Evolutionary conservation across 2,797 vertebrate genomes (phyloP), one percentile per base, ranked within the genome.

Genomic region (Phaenicophaeus curvirostris): DNA sequence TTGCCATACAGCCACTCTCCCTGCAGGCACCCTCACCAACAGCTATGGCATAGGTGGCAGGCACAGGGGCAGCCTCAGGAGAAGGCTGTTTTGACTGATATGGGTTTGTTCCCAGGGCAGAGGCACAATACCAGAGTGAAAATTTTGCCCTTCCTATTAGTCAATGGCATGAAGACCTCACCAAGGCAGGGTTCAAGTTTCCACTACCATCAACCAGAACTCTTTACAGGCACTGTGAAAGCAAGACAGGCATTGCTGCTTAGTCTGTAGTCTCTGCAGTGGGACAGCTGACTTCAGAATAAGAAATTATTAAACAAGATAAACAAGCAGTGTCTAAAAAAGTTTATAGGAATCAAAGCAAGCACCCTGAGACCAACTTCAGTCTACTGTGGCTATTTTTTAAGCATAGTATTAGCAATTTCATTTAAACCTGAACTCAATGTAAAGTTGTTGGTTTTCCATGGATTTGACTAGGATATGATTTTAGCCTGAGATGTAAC

Each of bases 131-230:
- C 44, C 73, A 39, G n/a, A 42, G 16, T 1, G 4, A 72, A 88
- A 62, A 11, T 19, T 65, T 8, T 72, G 16, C 30, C 54, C 16
- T 58, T 58, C 20, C 18, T n/a, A 28, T 4, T 9, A 61, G 51
- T 39, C 16, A 27, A 19, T 4, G 15, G 41, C 61, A 74, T 0
- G 2, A 74, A 80, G 28, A 31, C 3, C 12, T 68, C 0, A 1
- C 54, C 39, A 53, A 79, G 25, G 42, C 37, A 53, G 59, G 15
- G 51, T 72, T 28, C 37, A 42, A 8, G 6, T 59, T 90, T 51
- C 63, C 39, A 23, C 14, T 15, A 2, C 17, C 27, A 57, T 31
- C 53, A 59, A 23, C 23, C 30, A 85, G 55, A 87, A 76, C 14
- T 18, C 51, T 50, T n/a, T 30, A n/a, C 23, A 23, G 46, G 17